Evolutionary conservation across 2,113 vertebrate genomes (phyloP).

Genomic region (Atrichornis clamosus): DNA sequence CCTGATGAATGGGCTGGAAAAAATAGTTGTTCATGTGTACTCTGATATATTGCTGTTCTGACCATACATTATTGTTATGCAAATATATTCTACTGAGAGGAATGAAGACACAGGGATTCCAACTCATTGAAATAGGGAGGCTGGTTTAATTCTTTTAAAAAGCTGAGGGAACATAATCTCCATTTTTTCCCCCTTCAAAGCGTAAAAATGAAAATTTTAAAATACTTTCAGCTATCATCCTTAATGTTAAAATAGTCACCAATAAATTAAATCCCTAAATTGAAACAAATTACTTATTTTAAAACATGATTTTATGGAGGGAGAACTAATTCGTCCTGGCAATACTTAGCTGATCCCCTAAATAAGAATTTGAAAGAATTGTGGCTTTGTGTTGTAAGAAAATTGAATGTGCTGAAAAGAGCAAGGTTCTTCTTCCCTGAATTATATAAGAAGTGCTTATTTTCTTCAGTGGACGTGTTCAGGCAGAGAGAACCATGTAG

Average conservation of each 20-base stretch:
- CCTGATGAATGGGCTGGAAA: conserved; percentile 5
- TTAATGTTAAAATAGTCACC: background rate
- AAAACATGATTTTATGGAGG: conserved; percentile 3
- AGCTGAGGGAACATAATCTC: background rate
- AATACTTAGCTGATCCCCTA: conserved; percentile 11
- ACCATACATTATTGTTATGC: conserved; percentile 35
- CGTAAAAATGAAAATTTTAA: background rate
- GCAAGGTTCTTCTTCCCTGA: background rate
- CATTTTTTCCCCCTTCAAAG: background rate
- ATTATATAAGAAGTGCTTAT: background rate
- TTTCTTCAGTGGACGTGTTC: background rate
- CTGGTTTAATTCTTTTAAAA: conserved; percentile 30
- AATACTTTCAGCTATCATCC: background rate
- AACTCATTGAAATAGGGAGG: background rate
- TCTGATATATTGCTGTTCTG: conserved; percentile 30
- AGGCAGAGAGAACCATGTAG: background rate
- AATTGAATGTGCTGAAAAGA: background rate
- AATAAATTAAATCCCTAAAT: background rate
- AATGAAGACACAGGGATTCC: conserved; percentile 26
- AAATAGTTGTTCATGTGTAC: background rate
- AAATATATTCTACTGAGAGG: conserved; percentile 16
- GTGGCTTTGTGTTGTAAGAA: background rate
- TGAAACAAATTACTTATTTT: conserved; percentile 27
- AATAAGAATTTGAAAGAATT: background rate
- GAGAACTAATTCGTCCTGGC: conserved; percentile 6